These are phyloP conservation scores for Drosophila kanekoi DNA, from an alignment of 2,888 invertebrate genomes.

Conservation along the genomic window DNA sequence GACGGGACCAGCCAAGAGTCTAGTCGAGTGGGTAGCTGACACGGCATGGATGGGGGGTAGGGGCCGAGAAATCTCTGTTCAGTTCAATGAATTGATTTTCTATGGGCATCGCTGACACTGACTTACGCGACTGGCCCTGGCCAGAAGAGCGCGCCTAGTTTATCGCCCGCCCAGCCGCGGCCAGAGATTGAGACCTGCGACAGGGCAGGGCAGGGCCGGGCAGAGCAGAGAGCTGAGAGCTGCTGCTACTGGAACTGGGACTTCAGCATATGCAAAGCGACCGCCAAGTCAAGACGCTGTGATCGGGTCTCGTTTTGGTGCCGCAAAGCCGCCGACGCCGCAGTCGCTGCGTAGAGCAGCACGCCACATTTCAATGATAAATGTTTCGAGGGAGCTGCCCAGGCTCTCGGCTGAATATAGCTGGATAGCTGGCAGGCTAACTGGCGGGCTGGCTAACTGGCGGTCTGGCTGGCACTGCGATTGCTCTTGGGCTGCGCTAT, in stretches of 20 bases:
- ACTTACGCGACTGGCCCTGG: conserved; percentile 68
- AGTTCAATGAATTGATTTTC: conserved; percentile 76
- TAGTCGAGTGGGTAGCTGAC: not conserved
- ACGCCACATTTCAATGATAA: conserved; percentile 83
- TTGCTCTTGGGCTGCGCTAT: conserved; percentile 78
- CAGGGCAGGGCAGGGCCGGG: conserved; percentile 14
- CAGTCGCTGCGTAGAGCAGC: conserved; percentile 66
- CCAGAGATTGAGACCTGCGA: conserved; percentile 42
- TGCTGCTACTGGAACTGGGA: conserved; percentile 17
- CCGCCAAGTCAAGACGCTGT: conserved; percentile 76
- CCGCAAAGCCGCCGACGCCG: conserved; percentile 73
- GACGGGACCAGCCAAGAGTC: not conserved
- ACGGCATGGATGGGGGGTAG: not conserved
- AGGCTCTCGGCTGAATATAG: conserved; percentile 17
- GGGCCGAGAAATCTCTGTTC: conserved; percentile 72
- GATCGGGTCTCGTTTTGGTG: conserved; percentile 80
- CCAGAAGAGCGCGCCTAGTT: conserved; percentile 47
- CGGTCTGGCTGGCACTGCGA: conserved; percentile 58
- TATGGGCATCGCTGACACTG: conserved; percentile 69
- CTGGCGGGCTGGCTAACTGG: conserved; percentile 16
- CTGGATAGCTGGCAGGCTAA: conserved; percentile 18
- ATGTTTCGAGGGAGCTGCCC: conserved; percentile 65
- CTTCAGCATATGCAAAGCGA: conserved; percentile 68
- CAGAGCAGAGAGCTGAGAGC: too few relatives aligned
- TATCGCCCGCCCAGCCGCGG: conserved; percentile 59